Evolutionary conservation across 2,113 vertebrate genomes (phyloP), one percentile per base, ranked within the genome.

Genomic region (Bothrops jararaca): DNA sequence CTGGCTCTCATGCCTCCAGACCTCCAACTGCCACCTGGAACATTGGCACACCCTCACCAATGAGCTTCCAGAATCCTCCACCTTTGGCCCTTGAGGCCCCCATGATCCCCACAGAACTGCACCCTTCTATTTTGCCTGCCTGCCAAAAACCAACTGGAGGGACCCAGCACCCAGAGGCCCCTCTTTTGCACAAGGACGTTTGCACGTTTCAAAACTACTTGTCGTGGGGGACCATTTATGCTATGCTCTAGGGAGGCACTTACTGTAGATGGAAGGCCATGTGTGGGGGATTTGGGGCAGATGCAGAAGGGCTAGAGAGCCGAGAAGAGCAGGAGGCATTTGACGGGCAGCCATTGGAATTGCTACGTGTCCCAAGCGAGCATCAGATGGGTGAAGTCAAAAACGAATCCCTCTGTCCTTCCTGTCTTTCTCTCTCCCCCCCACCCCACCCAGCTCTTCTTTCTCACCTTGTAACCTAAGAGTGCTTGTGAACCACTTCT

Each of bases 11-110:
- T 98, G 98, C 90, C 97, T 99, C 94, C 98, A 97, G 94, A 98
- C 97, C 95, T 97, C 96, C 0, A 98, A 98, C 11, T 74, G 93
- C 26, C 94, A 96, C 94, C 96, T 98, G 95, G 98, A 98, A 95
- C 97, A 98, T 42, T 98, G 98, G 98, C 98, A 98, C 95, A 97
- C 98, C 88, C 95, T 99, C 95, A 98, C 98, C 97, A 99, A 98
- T 0, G 98, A 98, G 97, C 97, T 99, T 93, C 97, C 98, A 0
- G 98, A 96, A 1, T 98, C 97, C 12, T 92, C 97, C 7, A 94
- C 97, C 91, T 94, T 96, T 15, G 95, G 50, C 0, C 92, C 95
- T 85, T 97, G 95, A 96, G 89, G 0, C 0, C 5, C 23, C 24
- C 0, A 10, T 6, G 9, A 45, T n/a, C 56, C 42, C 80, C 53